phyloP scores from a whole-genome alignment of 1,140 invertebrate genomes.

The Steinernema feltiae region DNA sequence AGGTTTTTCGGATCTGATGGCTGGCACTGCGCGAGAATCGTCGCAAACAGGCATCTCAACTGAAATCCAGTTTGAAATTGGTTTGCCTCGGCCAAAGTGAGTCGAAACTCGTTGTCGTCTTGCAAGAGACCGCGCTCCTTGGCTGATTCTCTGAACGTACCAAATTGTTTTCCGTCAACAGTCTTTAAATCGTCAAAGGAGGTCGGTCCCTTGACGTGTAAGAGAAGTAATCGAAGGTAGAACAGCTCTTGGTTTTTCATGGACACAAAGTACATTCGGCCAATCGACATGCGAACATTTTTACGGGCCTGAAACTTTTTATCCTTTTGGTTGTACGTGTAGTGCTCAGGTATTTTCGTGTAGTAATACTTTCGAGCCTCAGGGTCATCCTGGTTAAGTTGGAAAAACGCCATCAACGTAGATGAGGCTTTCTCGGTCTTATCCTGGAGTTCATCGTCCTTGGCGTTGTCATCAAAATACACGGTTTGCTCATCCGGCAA shows the following conservation, averaged over 20 bases:
- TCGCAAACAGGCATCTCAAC: slow-evolving; percentile 33
- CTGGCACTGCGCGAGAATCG: slow-evolving; percentile 25
- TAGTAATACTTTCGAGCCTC: slow-evolving; percentile 38
- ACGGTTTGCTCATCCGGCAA: slow-evolving; percentile 58
- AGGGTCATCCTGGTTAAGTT: slow-evolving; percentile 37
- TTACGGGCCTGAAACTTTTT: too few relatives aligned
- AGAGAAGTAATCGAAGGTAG: slow-evolving; percentile 42
- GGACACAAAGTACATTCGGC: too few relatives aligned
- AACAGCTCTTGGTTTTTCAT: too few relatives aligned
- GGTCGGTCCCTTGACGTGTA: slow-evolving; percentile 14
- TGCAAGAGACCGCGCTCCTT: too few relatives aligned
- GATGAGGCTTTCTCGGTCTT: slow-evolving; percentile 21
- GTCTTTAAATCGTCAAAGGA: slow-evolving; percentile 26
- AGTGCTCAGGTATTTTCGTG: slow-evolving; percentile 49
- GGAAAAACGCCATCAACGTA: slow-evolving; percentile 57
- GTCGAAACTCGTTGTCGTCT: too few relatives aligned
- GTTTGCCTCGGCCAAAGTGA: too few relatives aligned
- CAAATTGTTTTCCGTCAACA: slow-evolving; percentile 21
- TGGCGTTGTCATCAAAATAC: slow-evolving; percentile 55
- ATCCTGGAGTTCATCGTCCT: slow-evolving; percentile 11
- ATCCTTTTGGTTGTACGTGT: too few relatives aligned
- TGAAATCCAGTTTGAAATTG: slow-evolving; percentile 20
- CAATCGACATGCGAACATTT: too few relatives aligned
- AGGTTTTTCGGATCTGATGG: too few relatives aligned
- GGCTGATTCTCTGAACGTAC: slow-evolving; percentile 11